Percentiles rank a stretch among this genome's conserved stretches.
These are phyloP conservation scores for Tachystola acroxantha DNA, from an alignment of 2,888 invertebrate species.

Conservation along the genomic window DNA sequence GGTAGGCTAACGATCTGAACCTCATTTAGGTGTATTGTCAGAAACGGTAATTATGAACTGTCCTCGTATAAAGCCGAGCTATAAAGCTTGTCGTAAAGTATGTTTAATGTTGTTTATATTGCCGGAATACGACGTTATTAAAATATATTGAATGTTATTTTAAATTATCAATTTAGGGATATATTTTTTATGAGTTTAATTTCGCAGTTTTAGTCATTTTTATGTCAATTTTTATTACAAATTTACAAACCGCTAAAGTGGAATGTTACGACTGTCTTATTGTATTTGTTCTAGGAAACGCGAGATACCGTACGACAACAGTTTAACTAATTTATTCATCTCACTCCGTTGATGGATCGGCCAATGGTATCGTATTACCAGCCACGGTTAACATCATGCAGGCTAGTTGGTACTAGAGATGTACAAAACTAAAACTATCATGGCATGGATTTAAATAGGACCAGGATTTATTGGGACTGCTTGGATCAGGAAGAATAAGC, in stretches of 20 bases:
- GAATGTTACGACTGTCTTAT: no score
- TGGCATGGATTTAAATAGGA: background rate
- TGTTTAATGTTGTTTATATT: constrained; percentile 4
- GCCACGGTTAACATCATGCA: background rate
- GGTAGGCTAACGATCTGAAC: constrained; percentile 31
- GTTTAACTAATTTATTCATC: constrained; percentile 22
- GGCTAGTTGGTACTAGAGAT: background rate
- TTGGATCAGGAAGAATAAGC: no score
- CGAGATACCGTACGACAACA: constrained; percentile 15
- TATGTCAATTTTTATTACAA: background rate
- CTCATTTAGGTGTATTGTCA: constrained; percentile 30
- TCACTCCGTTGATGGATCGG: constrained; percentile 29
- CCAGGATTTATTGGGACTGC: no score
- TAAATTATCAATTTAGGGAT: constrained; percentile 1
- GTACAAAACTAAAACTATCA: background rate
- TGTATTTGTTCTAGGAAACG: constrained; percentile 12
- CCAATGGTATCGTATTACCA: constrained; percentile 27
- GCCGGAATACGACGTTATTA: background rate
- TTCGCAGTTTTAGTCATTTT: background rate
- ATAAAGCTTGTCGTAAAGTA: constrained; percentile 9
- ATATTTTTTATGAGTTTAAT: constrained; percentile 4
- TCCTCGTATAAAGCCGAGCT: constrained; percentile 2
- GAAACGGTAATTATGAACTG: constrained; percentile 22
- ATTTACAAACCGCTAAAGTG: no score
- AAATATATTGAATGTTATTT: background rate